Evolutionary conservation across 2,797 vertebrate genomes (phyloP).

Genomic region (Sebastolobus altivelis): DNA sequence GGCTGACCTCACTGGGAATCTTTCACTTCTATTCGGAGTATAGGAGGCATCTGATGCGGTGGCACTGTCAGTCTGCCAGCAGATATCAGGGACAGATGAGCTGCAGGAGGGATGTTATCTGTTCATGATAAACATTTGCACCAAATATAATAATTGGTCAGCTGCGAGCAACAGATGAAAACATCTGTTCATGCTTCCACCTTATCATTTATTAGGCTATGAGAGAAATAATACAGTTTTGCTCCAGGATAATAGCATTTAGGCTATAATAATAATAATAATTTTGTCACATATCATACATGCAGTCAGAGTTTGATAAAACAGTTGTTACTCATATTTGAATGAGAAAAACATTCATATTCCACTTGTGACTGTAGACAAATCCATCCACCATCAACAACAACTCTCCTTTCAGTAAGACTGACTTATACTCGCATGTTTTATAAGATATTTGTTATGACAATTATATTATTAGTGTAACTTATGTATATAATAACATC

Average conservation of each 20-base stretch:
- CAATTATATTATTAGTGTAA: background rate
- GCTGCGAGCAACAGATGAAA: background rate
- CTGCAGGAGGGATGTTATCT: constrained; percentile 10
- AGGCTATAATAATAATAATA: too few relatives aligned
- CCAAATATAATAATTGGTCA: constrained; percentile 10
- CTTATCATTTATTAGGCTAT: background rate
- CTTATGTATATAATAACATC: background rate
- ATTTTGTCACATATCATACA: background rate
- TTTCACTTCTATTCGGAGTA: constrained; percentile 29
- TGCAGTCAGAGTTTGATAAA: background rate
- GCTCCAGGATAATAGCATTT: background rate
- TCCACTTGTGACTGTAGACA: background rate
- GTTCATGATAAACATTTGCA: background rate
- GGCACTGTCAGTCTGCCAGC: constrained; percentile 43
- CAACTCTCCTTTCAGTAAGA: background rate
- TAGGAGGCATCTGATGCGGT: constrained; percentile 10
- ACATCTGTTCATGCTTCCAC: background rate
- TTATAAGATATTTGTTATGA: background rate
- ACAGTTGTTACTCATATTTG: background rate
- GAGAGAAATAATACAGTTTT: background rate
- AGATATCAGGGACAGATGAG: constrained; percentile 31
- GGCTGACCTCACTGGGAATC: constrained; percentile 58
- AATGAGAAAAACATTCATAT: background rate
- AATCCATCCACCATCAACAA: background rate
- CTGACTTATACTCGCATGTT: background rate